A percentile compares a stretch with the other conserved stretches of the same genome.
Evolutionary conservation across 1,140 invertebrate species (phyloP).

Genomic region (Drosophila melanogaster): DNA sequence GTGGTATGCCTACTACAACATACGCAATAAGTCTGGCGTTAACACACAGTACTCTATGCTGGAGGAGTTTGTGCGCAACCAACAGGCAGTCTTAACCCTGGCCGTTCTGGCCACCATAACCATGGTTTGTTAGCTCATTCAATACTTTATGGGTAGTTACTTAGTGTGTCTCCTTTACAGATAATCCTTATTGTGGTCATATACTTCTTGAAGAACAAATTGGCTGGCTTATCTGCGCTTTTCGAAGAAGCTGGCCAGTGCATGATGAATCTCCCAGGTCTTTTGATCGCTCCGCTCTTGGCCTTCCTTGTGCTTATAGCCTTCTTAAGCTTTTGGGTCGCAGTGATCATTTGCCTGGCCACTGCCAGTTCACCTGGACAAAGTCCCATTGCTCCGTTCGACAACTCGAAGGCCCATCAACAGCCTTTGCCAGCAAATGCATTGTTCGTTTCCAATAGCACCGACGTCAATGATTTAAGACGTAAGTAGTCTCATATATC

Average conservation of each 20-base stretch:
- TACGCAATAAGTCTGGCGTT: slow-evolving; percentile 86
- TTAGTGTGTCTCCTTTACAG: slow-evolving; percentile 85
- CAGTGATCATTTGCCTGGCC: slow-evolving; percentile 90
- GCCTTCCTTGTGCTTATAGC: slow-evolving; percentile 92
- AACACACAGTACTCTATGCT: slow-evolving; percentile 84
- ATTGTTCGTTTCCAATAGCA: slow-evolving; percentile 41
- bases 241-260: slow-evolving; percentile 95
- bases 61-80: slow-evolving; percentile 93
- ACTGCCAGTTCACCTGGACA: slow-evolving; percentile 86
- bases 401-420: slow-evolving; percentile 58
- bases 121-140: slow-evolving; percentile 52
- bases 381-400: slow-evolving; percentile 73
- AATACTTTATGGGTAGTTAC: not conserved
- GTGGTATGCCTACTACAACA: slow-evolving; percentile 95
- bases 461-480: slow-evolving; percentile 38
- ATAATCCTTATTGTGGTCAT: slow-evolving; percentile 92
- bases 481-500: slow-evolving; percentile 45
- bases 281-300: slow-evolving; percentile 94
- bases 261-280: slow-evolving; percentile 91
- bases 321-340: slow-evolving; percentile 94
- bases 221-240: slow-evolving; percentile 91
- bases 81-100: slow-evolving; percentile 92
- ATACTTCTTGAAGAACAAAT: slow-evolving; percentile 91
- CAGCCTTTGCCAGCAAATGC: slow-evolving; percentile 46
- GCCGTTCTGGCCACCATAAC: slow-evolving; percentile 94